Percentiles rank a stretch among this genome's conserved stretches.
phyloP scores from a whole-genome alignment of 2,888 invertebrate species.

The Deroplatys truncata region DNA sequence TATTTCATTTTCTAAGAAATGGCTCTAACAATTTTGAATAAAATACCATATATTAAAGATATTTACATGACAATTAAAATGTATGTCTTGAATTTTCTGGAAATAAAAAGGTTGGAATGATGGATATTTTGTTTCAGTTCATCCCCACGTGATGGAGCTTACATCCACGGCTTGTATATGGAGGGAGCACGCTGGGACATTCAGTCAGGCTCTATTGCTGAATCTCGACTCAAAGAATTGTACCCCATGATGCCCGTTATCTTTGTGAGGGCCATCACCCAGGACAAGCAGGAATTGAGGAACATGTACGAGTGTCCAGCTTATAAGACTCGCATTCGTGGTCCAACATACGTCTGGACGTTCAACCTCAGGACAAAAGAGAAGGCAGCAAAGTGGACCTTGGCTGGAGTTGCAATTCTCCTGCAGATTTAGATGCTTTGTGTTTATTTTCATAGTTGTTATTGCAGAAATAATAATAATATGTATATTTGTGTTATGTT shows the following conservation, averaged over 20 bases:
- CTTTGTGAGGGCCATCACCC: slow-evolving; percentile 78
- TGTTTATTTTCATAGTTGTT: background rate
- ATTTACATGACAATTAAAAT: too few relatives aligned
- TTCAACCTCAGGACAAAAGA: slow-evolving; percentile 89
- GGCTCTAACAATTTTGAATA: too few relatives aligned
- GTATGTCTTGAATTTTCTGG: too few relatives aligned
- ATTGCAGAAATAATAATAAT: too few relatives aligned
- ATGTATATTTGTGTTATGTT: background rate
- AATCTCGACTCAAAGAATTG: slow-evolving; percentile 83
- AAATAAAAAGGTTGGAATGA: too few relatives aligned
- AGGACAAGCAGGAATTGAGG: slow-evolving; percentile 83
- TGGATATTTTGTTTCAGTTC: slow-evolving; percentile 52
- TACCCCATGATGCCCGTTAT: slow-evolving; percentile 89
- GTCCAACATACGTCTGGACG: slow-evolving; percentile 93
- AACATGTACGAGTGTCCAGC: slow-evolving; percentile 91
- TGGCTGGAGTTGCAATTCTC: slow-evolving; percentile 88
- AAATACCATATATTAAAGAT: too few relatives aligned
- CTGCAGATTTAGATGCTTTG: slow-evolving; percentile 43
- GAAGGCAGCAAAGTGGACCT: slow-evolving; percentile 84
- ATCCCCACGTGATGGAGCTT: slow-evolving; percentile 87
- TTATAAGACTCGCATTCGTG: slow-evolving; percentile 84
- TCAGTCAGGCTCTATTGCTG: slow-evolving; percentile 69
- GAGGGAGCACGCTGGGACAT: slow-evolving; percentile 94
- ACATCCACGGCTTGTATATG: slow-evolving; percentile 84
- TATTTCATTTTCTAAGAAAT: too few relatives aligned